Base-by-base conservation (phyloP, 1,140 invertebrate genomes). In the Tetranychus cinnabarinus region DNA sequence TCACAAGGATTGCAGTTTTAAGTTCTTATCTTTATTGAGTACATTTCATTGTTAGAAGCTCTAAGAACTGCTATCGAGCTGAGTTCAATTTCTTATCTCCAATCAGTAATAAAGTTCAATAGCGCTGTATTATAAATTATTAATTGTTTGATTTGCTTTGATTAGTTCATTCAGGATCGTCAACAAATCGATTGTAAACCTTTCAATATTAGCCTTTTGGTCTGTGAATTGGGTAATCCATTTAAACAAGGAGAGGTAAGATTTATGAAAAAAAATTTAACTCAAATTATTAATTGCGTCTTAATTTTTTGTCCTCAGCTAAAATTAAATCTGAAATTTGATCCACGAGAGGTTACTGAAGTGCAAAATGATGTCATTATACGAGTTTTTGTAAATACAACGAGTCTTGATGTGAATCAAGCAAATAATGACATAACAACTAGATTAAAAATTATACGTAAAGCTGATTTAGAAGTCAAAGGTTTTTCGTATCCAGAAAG, bases 211-310 rank as follows among this genome's bases (percentile, higher is more conserved):
- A 86, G 83, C 0, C 66, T 84, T 48, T 81, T 91, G 2, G 74
- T 78, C 0, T 95, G 88, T 72, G 78, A 81, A 13, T 74, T 95
- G 39, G 89, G 88, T 35, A 96, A 96, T 74, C 91, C 90, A 1
- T 84, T 92, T 67, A 81, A 82, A 67, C 79, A 42, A 36, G 66
- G 67, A 15, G 48, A 52, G 15, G 59, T 42, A 42, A 42, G 39
- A 23, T 23, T 23, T 23, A 23, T 23, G 23, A 23, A 23, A 23
- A 23, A 23, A 23, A 23, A 23, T 0, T 23, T 23, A 23, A 23
- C 23, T 23, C 23, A 23, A 23, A 23, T 23, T 23, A 23, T 23
- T 23, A 23, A 23, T 23, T 23, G 23, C 23, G 23, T 23, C 23
- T 23, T 23, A 23, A 23, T 23, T 23, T 23, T 23, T 23, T 23